Percentiles rank a stretch among this genome's conserved stretches.
Conservation (phyloP, 2,888 invertebrate genomes). For the Pollenia amentaria region DNA sequence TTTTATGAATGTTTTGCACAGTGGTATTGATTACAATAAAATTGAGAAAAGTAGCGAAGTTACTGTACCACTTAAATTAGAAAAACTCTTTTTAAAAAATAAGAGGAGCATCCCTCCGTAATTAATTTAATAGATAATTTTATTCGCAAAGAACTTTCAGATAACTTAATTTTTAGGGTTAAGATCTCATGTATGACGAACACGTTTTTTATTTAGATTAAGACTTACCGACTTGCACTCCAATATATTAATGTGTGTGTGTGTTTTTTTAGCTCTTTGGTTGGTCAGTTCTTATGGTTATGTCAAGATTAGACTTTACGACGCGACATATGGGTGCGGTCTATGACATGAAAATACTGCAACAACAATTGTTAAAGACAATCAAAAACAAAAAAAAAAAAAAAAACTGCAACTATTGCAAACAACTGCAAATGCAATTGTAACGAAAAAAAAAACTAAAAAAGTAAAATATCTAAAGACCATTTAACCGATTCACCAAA, state of each 20-base stretch:
- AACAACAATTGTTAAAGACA: slow-evolving; percentile 50
- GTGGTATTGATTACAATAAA: no score
- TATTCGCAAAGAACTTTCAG: no score
- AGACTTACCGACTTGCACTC: not conserved
- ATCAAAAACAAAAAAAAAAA: slow-evolving; percentile 32
- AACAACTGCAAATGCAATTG: slow-evolving; percentile 9
- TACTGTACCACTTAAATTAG: no score
- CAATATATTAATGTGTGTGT: not conserved
- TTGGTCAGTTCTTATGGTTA: slow-evolving; percentile 48
- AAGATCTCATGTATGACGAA: not conserved
- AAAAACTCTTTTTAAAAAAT: no score
- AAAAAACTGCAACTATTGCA: slow-evolving; percentile 20
- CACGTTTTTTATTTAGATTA: not conserved
- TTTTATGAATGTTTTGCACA: no score
- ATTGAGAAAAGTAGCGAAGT: no score
- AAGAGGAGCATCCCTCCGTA: no score
- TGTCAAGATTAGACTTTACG: slow-evolving; percentile 66
- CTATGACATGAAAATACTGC: slow-evolving; percentile 51
- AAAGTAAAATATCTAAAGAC: not conserved
- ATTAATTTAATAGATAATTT: no score
- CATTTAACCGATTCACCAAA: slow-evolving; percentile 30
- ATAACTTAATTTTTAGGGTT: no score
- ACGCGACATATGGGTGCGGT: slow-evolving; percentile 71
- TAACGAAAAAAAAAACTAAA: not conserved
- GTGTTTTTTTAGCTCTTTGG: not conserved